phyloP scores from a whole-genome alignment of 2,113 vertebrate genomes.

The Peromyscus californicus region DNA sequence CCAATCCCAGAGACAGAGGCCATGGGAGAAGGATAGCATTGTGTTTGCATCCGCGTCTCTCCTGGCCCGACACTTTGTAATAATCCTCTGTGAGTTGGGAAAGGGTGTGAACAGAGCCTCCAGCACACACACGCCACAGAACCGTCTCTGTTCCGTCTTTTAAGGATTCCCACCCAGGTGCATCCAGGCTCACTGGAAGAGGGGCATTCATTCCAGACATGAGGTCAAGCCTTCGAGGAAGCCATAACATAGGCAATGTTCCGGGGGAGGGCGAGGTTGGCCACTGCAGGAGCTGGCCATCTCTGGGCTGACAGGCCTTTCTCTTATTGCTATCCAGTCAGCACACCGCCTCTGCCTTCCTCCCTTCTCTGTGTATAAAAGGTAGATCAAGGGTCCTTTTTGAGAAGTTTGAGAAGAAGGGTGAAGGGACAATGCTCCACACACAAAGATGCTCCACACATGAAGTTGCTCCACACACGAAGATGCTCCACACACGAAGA shows the following conservation, averaged over 20 bases:
- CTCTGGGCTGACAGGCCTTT: neutral
- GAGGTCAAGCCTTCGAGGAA: neutral
- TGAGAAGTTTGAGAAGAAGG: neutral
- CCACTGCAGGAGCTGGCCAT: neutral
- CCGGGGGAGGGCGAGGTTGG: neutral
- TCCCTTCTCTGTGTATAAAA: neutral
- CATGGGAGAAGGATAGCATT: neutral
- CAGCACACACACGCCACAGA: neutral
- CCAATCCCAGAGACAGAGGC: neutral
- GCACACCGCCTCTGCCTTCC: neutral
- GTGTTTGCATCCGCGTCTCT: constrained; percentile 14
- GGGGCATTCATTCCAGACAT: neutral
- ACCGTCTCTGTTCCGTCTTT: neutral
- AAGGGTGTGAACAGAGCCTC: neutral
- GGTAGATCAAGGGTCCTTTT: neutral
- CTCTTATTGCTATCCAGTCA: neutral
- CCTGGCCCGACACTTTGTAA: constrained; percentile 15
- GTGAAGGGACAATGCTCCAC: rapidly evolving
- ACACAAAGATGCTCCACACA: neutral
- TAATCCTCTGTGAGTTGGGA: neutral
- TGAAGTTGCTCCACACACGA: too few relatives aligned
- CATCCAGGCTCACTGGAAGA: neutral
- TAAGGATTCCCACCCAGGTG: neutral
- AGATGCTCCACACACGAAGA: too few relatives aligned
- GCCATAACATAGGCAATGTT: neutral